These are phyloP conservation scores for Myanophis thanlyinensis DNA, from an alignment of 2,113 vertebrate genomes.

Conservation along the genomic window DNA sequence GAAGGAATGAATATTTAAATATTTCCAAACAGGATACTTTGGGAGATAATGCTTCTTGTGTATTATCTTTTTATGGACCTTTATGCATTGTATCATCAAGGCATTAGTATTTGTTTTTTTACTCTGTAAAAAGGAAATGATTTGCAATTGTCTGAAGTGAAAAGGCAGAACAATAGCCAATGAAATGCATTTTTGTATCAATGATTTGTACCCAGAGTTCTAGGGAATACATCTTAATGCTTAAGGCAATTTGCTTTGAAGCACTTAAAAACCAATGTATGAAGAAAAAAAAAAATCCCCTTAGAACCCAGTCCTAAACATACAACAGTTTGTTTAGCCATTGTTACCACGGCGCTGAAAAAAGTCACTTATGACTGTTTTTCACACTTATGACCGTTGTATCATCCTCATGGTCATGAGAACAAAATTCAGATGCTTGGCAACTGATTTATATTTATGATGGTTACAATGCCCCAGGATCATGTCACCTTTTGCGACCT, in stretches of 20 bases:
- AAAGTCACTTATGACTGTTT: background rate
- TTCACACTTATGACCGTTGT: background rate
- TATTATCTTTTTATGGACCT: background rate
- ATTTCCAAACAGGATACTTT: background rate
- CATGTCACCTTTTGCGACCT: background rate
- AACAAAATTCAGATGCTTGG: background rate
- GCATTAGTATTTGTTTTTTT: background rate
- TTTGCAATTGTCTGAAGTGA: background rate
- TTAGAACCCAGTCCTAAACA: background rate
- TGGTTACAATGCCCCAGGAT: background rate
- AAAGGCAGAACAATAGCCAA: background rate
- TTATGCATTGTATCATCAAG: rapidly evolving
- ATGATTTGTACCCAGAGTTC: rapidly evolving
- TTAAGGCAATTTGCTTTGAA: rapidly evolving
- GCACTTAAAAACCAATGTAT: rapidly evolving
- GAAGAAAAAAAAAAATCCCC: rapidly evolving
- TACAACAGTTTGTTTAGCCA: background rate
- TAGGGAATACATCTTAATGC: rapidly evolving
- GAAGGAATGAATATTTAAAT: background rate
- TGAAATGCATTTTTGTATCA: background rate
- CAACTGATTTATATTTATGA: too few relatives aligned
- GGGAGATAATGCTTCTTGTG: background rate
- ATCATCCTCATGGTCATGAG: background rate
- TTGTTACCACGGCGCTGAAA: background rate
- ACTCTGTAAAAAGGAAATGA: background rate